These are phyloP conservation scores for Trematomus loennbergii DNA, from an alignment of 2,113 vertebrate species.

Conservation along the genomic window DNA sequence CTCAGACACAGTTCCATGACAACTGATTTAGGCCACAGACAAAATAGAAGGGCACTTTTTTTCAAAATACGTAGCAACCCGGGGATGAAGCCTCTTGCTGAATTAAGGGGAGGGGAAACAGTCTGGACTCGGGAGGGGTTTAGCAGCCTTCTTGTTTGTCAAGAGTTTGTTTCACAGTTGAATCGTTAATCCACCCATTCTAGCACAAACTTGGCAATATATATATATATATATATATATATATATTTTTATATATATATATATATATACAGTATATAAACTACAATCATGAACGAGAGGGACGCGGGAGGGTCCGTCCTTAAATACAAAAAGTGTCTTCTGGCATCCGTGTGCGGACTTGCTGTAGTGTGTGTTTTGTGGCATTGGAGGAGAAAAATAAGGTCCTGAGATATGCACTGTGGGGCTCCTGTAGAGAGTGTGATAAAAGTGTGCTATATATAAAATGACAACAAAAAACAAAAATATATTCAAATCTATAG, in stretches of 20 bases:
- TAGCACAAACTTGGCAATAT: constrained; percentile 82
- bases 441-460: constrained; percentile 78
- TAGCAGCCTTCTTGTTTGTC: constrained; percentile 85
- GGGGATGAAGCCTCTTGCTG: constrained; percentile 54
- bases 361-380: constrained; percentile 81
- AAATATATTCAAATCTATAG: constrained; percentile 75
- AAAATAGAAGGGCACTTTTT: constrained; percentile 77
- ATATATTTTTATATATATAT: constrained; percentile 66
- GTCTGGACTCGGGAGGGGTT: constrained; percentile 54
- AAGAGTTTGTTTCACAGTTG: constrained; percentile 90
- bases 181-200: constrained; percentile 79
- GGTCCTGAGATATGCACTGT: constrained; percentile 92
- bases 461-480: constrained; percentile 76
- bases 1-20: constrained; percentile 58
- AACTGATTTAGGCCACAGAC: constrained; percentile 72
- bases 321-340: constrained; percentile 75
- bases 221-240: constrained; percentile 44
- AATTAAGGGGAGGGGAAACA: constrained; percentile 24
- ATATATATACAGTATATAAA: constrained; percentile 63
- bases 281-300: constrained; percentile 74
- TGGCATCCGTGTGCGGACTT: constrained; percentile 63
- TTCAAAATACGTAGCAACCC: constrained; percentile 57
- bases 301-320: constrained; percentile 55
- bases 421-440: constrained; percentile 71
- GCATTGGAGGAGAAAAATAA: constrained; percentile 81